Conservation (phyloP, 1,140 invertebrate species). For the Grapholita molesta region DNA sequence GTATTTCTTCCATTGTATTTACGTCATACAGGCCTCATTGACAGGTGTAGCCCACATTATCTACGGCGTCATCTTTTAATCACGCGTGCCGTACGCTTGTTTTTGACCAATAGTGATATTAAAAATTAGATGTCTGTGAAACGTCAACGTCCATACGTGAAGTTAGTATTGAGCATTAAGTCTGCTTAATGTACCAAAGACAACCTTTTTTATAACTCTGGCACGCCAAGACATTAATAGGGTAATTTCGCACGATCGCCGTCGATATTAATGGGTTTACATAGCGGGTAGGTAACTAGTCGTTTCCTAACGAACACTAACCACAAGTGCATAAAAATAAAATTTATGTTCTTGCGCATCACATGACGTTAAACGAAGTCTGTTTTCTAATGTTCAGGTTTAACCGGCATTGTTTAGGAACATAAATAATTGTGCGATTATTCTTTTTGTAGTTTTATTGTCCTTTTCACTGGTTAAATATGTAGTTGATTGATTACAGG, state of each 20-base stretch:
- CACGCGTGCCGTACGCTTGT: too few species aligned
- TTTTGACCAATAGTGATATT: too few species aligned
- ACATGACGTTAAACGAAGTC: not conserved
- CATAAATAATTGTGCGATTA: not conserved
- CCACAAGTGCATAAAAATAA: constrained; percentile 10
- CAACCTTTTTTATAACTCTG: not conserved
- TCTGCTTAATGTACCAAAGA: not conserved
- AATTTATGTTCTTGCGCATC: constrained; percentile 9
- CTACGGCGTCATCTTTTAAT: not conserved
- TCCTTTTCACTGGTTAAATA: not conserved
- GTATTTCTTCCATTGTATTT: too few species aligned
- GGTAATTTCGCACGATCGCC: constrained; percentile 1
- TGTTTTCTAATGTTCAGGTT: not conserved
- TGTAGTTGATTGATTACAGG: too few species aligned
- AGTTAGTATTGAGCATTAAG: not conserved
- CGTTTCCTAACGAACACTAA: constrained; percentile 4
- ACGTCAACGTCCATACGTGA: too few species aligned
- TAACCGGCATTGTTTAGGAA: not conserved
- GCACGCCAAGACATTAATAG: constrained; percentile 1
- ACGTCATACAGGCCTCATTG: too few species aligned
- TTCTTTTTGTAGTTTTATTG: not conserved
- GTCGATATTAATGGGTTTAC: constrained; percentile 1
- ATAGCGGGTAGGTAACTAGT: not conserved
- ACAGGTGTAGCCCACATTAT: too few species aligned
- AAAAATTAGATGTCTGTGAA: too few species aligned